These are phyloP conservation scores for Podilymbus podiceps DNA, from an alignment of 2,113 vertebrate genomes.

Conservation along the genomic window DNA sequence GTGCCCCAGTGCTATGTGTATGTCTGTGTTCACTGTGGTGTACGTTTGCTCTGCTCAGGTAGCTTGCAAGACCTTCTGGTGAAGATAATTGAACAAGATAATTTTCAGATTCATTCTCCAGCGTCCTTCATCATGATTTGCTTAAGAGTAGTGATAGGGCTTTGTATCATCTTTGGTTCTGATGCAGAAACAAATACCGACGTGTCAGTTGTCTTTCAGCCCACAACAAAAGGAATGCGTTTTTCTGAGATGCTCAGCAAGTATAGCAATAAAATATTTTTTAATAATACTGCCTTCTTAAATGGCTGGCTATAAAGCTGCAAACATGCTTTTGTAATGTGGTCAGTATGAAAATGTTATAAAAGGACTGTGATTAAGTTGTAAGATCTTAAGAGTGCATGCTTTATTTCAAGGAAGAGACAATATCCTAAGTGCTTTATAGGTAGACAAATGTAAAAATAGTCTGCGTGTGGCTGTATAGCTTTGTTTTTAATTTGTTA, in stretches of 20 bases:
- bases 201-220: neutral
- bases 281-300: neutral
- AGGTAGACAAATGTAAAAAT: neutral
- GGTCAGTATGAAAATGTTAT: neutral
- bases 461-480: neutral
- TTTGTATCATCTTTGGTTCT: neutral
- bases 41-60: neutral
- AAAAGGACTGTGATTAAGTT: neutral
- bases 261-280: neutral
- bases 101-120: neutral
- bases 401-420: neutral
- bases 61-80: neutral
- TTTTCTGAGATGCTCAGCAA: neutral
- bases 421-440: neutral
- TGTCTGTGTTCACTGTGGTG: neutral
- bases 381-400: neutral
- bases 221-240: neutral
- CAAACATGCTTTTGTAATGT: neutral
- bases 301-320: neutral
- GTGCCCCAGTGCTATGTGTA: rapidly evolving
- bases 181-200: neutral
- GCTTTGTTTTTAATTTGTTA: neutral
- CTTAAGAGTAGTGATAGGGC: neutral
- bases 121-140: neutral
- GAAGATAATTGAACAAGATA: rapidly evolving